Evolutionary conservation across 1,140 invertebrate genomes (phyloP).

Genomic region (Campoletis sonorensis): DNA sequence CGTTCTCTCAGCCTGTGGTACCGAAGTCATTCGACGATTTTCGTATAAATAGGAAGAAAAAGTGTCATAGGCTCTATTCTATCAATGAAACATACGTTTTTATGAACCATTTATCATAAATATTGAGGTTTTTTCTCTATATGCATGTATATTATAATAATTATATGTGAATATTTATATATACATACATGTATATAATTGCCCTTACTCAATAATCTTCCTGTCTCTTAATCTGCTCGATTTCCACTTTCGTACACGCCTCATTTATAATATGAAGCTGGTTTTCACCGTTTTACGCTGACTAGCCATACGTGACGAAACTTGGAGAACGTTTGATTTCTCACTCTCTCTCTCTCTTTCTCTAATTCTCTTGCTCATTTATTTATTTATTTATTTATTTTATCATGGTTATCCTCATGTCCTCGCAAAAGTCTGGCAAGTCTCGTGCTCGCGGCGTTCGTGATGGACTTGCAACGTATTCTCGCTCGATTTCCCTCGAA

Average conservation of each 20-base stretch:
- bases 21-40: neutral
- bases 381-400: neutral
- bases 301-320: conserved; percentile 62
- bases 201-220: conserved; percentile 46
- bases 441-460: conserved; percentile 21
- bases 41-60: neutral
- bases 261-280: conserved; percentile 61
- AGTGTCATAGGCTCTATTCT: neutral
- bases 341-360: conserved; percentile 17
- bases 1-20: neutral
- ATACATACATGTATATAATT: neutral
- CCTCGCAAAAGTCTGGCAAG: neutral
- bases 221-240: conserved; percentile 54
- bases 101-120: neutral
- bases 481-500: neutral
- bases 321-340: conserved; percentile 57
- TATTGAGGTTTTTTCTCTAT: neutral
- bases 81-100: neutral
- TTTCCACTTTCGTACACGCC: conserved; percentile 63
- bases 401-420: conserved; percentile 13
- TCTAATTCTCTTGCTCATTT: too few species aligned
- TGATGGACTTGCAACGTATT: conserved; percentile 5
- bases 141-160: neutral
- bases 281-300: conserved; percentile 62
- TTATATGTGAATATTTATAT: neutral